These are phyloP conservation scores for Plectropomus leopardus DNA, from an alignment of 2,113 vertebrate genomes.

Conservation along the genomic window DNA sequence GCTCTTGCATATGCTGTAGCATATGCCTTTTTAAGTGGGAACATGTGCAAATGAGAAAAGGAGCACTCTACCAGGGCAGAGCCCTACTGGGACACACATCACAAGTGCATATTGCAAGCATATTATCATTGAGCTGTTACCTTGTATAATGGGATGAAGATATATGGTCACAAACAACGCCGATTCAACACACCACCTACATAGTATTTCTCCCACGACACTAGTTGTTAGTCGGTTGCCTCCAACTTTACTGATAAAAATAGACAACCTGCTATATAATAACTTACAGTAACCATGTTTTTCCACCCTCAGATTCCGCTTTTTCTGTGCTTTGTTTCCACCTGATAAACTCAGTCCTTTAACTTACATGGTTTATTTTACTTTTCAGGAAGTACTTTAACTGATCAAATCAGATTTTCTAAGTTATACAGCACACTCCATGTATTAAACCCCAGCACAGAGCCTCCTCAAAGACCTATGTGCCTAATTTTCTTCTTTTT, in stretches of 20 bases:
- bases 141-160: neutral
- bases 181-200: neutral
- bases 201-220: neutral
- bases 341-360: neutral
- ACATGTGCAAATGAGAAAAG: slow-evolving; percentile 1
- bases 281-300: neutral
- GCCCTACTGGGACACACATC: neutral
- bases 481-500: neutral
- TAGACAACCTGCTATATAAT: neutral
- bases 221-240: neutral
- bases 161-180: neutral
- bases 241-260: neutral
- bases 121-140: neutral
- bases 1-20: neutral
- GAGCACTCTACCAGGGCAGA: neutral
- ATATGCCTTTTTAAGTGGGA: neutral
- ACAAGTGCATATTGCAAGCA: neutral
- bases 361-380: neutral
- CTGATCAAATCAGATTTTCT: neutral
- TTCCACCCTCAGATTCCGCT: neutral
- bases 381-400: neutral
- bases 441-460: neutral
- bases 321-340: neutral
- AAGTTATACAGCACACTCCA: neutral
- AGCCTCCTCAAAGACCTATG: neutral